Conservation (phyloP, 2,888 invertebrate species). For the Empis livida region DNA sequence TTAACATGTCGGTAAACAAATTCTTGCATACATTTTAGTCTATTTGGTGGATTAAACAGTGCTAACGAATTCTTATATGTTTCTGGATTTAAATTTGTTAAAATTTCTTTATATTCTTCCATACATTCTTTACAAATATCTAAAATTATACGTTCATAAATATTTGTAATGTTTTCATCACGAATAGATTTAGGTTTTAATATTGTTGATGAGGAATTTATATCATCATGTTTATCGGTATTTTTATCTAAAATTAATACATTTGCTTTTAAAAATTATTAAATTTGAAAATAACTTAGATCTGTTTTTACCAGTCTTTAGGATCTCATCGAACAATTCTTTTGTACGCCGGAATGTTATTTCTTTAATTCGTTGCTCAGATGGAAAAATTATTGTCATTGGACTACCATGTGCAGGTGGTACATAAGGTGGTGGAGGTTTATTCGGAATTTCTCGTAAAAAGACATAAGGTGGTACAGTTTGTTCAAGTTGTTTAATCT, state of each 20-base stretch:
- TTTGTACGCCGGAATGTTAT: slow-evolving; percentile 25
- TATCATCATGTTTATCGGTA: no score
- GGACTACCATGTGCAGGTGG: slow-evolving; percentile 41
- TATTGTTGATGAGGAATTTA: not conserved
- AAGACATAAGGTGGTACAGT: slow-evolving; percentile 32
- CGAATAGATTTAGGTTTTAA: slow-evolving; percentile 15
- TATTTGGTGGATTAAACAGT: slow-evolving; percentile 36
- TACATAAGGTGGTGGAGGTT: slow-evolving; percentile 63
- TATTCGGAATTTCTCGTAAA: slow-evolving; percentile 57
- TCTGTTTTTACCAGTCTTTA: slow-evolving; percentile 25
- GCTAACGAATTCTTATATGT: slow-evolving; percentile 31
- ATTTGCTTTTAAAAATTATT: no score
- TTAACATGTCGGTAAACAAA: slow-evolving; percentile 40
- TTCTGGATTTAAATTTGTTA: slow-evolving; percentile 33
- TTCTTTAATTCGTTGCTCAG: slow-evolving; percentile 26
- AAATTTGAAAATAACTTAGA: not conserved
- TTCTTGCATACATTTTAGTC: slow-evolving; percentile 38
- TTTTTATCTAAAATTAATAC: no score
- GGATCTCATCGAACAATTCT: slow-evolving; percentile 23
- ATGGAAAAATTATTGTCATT: slow-evolving; percentile 30
- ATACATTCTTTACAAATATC: slow-evolving; percentile 49
- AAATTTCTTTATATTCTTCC: slow-evolving; percentile 27
- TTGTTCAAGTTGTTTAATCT: slow-evolving; percentile 48
- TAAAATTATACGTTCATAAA: slow-evolving; percentile 46
- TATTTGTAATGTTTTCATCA: slow-evolving; percentile 32